Evolutionary conservation across 2,113 vertebrate genomes (phyloP), one percentile per base, ranked within the genome.

Genomic region (Hippocampus mohnikei): DNA sequence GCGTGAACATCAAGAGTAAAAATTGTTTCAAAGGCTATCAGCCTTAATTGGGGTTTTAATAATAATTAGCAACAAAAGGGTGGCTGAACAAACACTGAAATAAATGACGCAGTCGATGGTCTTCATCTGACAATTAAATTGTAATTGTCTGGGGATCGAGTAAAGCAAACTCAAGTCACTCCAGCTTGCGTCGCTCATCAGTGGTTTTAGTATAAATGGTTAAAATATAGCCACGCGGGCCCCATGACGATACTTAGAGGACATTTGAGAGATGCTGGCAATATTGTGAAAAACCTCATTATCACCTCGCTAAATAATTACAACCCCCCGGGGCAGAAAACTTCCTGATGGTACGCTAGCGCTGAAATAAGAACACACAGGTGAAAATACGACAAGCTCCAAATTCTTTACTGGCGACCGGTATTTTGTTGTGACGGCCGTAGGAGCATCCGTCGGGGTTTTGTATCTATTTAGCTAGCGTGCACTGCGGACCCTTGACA

Each of bases 41-140:
- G 27, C 27, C 27, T 94, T 95, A 94, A 95, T 95, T 95, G 93
- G 84, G 82, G 83, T 74, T 93, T 82, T 91, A 87, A 81, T 65
- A 89, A 84, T 71, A 92, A 93, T 87, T 85, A 76, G 84, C 83
- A 42, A 85, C 18, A 61, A 60, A n/a, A 29, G 70, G 64, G 65
- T 82, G 70, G 88, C 90, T 93, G 85, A 89, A 91, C 91, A 94
- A 94, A 95, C 94, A 94, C 86, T 88, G 91, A 93, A 92, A 95
- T 91, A 95, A 96, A 95, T 95, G 92, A 91, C 71, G 89, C 71
- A 91, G 80, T 88, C 92, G 91, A 90, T 92, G 87, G 92, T 93
- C 88, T 94, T 95, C 95, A 95, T 95, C 89, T 89, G 91, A 91
- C 92, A 94, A 92, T 94, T 95, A 95, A 94, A 95, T 92, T 92